Evolutionary conservation across 2,888 invertebrate species (phyloP).

Genomic region (Lochmaea capreae): DNA sequence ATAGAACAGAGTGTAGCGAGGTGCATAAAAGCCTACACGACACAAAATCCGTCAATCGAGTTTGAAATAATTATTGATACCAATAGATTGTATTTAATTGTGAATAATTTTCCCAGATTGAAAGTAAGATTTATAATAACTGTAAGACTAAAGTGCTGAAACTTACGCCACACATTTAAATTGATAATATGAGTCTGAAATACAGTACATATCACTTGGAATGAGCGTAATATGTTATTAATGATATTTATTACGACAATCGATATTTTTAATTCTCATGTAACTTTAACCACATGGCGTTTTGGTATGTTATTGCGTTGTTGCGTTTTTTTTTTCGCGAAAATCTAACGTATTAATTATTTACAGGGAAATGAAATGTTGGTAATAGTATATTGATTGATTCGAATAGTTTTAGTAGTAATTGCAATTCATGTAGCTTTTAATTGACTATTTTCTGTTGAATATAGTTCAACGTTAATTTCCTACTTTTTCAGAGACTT

Average conservation of each 20-base stretch:
- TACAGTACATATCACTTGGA: conserved; percentile 2
- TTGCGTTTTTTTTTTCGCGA: conserved; percentile 17
- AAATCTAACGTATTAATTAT: conserved; percentile 26
- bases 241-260: conserved; percentile 30
- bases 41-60: no score
- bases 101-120: not conserved
- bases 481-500: not conserved
- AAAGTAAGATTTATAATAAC: not conserved
- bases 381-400: conserved; percentile 26
- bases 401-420: conserved; percentile 17
- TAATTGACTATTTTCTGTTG: conserved; percentile 12
- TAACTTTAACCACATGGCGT: conserved; percentile 30
- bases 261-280: conserved; percentile 12
- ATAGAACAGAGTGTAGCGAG: no score
- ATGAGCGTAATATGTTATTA: conserved; percentile 24
- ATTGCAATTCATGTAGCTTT: conserved; percentile 25
- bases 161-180: not conserved
- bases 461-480: not conserved
- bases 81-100: not conserved
- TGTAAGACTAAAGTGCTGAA: not conserved
- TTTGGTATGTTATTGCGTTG: conserved; percentile 19
- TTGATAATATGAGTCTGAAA: not conserved
- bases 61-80: not conserved
- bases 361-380: conserved; percentile 18
- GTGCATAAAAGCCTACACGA: no score